phyloP scores from a whole-genome alignment of 2,113 vertebrate genomes.

The Toxotes chatareus region DNA sequence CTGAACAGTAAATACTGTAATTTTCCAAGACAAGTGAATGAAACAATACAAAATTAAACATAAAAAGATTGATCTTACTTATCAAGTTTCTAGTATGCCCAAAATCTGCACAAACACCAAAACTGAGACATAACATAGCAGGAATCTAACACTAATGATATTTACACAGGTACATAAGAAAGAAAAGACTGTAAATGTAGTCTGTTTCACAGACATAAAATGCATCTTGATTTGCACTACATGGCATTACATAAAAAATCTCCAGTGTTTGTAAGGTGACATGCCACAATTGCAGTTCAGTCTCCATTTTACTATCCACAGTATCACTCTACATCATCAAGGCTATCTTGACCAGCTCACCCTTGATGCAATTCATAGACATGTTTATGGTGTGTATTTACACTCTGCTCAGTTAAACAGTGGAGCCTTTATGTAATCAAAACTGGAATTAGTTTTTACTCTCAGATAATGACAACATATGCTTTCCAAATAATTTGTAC shows the following conservation, averaged over 20 bases:
- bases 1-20: neutral
- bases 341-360: neutral
- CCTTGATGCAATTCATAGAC: neutral
- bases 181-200: no score
- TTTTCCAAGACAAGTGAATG: constrained; percentile 7
- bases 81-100: no score
- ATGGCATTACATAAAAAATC: neutral
- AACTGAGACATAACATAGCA: neutral
- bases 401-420: neutral
- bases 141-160: neutral
- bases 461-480: neutral
- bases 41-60: neutral
- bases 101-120: neutral
- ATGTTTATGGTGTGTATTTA: neutral
- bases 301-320: neutral
- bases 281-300: neutral
- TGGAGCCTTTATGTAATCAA: no score
- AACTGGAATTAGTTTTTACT: neutral
- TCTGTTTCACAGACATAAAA: neutral
- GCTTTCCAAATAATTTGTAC: neutral
- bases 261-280: neutral
- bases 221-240: neutral
- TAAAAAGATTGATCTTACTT: neutral
- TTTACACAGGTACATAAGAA: neutral
- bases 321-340: neutral